Evolutionary conservation across 2,113 vertebrate genomes (phyloP), one percentile per base, ranked within the genome.

Genomic region (Scopus umbretta): DNA sequence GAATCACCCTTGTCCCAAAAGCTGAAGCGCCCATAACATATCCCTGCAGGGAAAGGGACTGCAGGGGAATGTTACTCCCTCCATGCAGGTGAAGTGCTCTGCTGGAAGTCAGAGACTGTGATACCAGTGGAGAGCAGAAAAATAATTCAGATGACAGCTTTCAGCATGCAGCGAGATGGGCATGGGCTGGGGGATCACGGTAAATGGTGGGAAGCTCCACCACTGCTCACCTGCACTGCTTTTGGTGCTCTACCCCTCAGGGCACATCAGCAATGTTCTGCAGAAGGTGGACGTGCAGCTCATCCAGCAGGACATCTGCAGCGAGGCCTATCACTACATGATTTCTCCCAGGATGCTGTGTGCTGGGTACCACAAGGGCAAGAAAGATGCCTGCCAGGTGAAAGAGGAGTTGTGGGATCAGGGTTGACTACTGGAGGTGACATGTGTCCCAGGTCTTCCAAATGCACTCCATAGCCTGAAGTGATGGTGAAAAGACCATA

Each of bases 311-410:
- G 98, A 98, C 36, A 93, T 98, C 91, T 99, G 99, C 84, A 97
- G 97, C 0, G 98, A 98, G 76, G 98, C 98, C 42, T 99, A 99
- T 7, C 98, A 98, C 83, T 98, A 98, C 94, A 82, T 97, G 93
- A 98, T 99, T 91, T 98, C 99, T 49, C 98, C 99, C 58, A 99
- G 99, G 96, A 99, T 99, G 99, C 98, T 99, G 84, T 99, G 99
- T 27, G 99, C 99, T 2, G 99, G 99, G 22, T 99, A 99, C 95
- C 97, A 94, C 30, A 97, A 95, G 53, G 99, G 99, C 85, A 95
- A 98, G 85, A 99, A 99, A 92, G 99, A 99, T 26, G 98, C 99
- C 45, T 99, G 99, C 97, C 99, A 99, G 99, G 99, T 98, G 82
- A 98, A n/a, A 66, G 53, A 30, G 5, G 38, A 72, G 10, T 4